Percentiles rank a stretch among this genome's conserved stretches.
phyloP scores from a whole-genome alignment of 2,888 invertebrate genomes.

The Eueremaeus valkanovi region DNA sequence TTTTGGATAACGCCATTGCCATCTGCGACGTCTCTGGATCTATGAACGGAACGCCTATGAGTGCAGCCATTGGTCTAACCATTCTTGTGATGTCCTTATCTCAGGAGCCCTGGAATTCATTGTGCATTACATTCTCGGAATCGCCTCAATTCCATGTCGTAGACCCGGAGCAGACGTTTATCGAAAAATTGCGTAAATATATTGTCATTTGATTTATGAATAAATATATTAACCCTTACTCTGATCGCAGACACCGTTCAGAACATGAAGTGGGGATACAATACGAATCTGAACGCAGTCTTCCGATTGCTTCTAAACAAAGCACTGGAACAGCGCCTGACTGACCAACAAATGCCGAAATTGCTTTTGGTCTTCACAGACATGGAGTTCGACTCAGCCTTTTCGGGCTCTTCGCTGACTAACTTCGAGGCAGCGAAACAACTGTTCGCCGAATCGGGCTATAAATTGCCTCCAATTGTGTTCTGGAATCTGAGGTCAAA shows the following conservation, averaged over 20 bases:
- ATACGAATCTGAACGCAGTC: conserved; percentile 24
- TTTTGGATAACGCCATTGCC: conserved; percentile 13
- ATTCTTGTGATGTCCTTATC: conserved; percentile 25
- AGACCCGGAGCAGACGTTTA: not conserved
- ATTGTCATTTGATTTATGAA: too few relatives aligned
- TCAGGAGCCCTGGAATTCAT: conserved; percentile 10
- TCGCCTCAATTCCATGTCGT: not conserved
- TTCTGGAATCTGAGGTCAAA: conserved; percentile 37
- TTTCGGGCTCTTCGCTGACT: conserved; percentile 15
- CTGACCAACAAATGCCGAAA: conserved; percentile 28
- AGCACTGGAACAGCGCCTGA: conserved; percentile 1
- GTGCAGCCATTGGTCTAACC: conserved; percentile 35
- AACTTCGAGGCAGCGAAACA: conserved; percentile 14
- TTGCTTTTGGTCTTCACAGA: conserved; percentile 36
- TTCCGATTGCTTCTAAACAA: conserved; percentile 23
- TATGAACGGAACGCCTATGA: conserved; percentile 19
- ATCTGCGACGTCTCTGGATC: conserved; percentile 38
- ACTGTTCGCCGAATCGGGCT: conserved; percentile 20
- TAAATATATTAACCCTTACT: too few relatives aligned
- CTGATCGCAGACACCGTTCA: not conserved
- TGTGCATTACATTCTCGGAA: conserved; percentile 26
- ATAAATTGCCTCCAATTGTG: conserved; percentile 19
- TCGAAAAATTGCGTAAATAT: too few relatives aligned
- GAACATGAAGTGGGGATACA: not conserved
- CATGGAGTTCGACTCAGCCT: conserved; percentile 34